A percentile compares a stretch with the other conserved stretches of the same genome.
phyloP scores from a whole-genome alignment of 2,797 vertebrate species.

The Perodicticus potto region DNA sequence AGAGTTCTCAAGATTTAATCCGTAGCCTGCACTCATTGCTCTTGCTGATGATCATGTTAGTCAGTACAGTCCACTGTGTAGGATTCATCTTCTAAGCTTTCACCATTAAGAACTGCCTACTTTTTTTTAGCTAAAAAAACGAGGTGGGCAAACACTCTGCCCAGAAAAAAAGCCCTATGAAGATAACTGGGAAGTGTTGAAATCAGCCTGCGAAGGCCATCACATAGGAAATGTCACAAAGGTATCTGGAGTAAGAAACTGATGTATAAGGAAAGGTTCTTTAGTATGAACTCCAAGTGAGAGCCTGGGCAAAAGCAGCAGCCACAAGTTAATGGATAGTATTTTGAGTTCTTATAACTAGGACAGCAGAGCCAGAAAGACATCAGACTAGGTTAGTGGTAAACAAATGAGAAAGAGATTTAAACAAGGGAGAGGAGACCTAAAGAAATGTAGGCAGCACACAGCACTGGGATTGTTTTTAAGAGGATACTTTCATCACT shows the following conservation, averaged over 20 bases:
- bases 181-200: neutral
- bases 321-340: neutral
- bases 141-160: neutral
- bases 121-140: slow-evolving; percentile 43
- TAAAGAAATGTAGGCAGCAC: neutral
- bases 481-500: neutral
- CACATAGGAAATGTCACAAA: neutral
- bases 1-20: neutral
- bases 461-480: neutral
- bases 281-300: neutral
- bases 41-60: neutral
- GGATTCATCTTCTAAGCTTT: neutral
- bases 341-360: slow-evolving; percentile 21
- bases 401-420: neutral
- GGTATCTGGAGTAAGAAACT: neutral
- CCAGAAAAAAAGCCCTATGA: neutral
- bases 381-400: neutral
- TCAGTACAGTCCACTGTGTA: neutral
- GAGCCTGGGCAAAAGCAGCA: neutral
- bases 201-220: neutral
- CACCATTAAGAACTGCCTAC: neutral
- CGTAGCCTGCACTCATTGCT: neutral
- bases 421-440: neutral
- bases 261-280: neutral
- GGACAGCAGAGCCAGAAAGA: neutral